Percentiles rank a stretch among this genome's conserved stretches.
Evolutionary conservation across 1,140 invertebrate species (phyloP).

Genomic region (Drosophila pseudoananassae): DNA sequence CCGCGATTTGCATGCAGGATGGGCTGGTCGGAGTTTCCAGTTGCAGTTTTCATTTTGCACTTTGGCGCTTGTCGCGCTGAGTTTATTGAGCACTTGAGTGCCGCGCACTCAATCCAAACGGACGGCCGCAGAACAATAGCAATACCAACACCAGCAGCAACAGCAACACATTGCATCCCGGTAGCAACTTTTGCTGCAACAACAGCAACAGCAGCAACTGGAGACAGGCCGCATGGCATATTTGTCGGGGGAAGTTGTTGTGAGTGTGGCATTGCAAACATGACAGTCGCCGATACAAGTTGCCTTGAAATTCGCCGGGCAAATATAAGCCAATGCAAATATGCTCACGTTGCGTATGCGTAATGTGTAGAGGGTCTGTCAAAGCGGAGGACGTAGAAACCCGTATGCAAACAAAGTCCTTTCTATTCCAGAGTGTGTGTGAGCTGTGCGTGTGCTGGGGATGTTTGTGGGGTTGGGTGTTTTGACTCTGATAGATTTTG

Average conservation of each 20-base stretch:
- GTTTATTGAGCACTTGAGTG: slow-evolving; percentile 76
- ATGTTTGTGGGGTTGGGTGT: slow-evolving; percentile 1
- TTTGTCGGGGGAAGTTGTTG: slow-evolving; percentile 61
- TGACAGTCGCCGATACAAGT: slow-evolving; percentile 46
- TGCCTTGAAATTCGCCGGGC: slow-evolving; percentile 50
- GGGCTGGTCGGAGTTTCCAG: slow-evolving; percentile 22
- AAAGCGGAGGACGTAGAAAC: slow-evolving; percentile 21
- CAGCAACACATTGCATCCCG: slow-evolving; percentile 27
- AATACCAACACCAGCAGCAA: not conserved
- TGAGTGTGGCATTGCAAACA: slow-evolving; percentile 51
- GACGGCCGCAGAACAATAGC: slow-evolving; percentile 23
- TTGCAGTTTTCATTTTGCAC: slow-evolving; percentile 31
- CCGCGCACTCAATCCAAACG: slow-evolving; percentile 55
- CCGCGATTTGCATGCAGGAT: slow-evolving; percentile 34
- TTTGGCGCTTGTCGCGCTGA: slow-evolving; percentile 36
- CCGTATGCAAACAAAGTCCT: slow-evolving; percentile 31
- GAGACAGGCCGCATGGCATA: slow-evolving; percentile 32
- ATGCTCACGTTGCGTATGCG: slow-evolving; percentile 62
- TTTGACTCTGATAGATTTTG: slow-evolving; percentile 27
- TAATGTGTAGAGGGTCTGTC: slow-evolving; percentile 41
- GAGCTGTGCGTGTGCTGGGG: not conserved
- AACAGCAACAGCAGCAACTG: slow-evolving; percentile 12
- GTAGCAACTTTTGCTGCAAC: slow-evolving; percentile 12
- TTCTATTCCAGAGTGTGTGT: not conserved
- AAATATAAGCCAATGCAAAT: slow-evolving; percentile 73